Evolutionary conservation across 1,140 invertebrate species (phyloP).

Genomic region (Drosophila lini): DNA sequence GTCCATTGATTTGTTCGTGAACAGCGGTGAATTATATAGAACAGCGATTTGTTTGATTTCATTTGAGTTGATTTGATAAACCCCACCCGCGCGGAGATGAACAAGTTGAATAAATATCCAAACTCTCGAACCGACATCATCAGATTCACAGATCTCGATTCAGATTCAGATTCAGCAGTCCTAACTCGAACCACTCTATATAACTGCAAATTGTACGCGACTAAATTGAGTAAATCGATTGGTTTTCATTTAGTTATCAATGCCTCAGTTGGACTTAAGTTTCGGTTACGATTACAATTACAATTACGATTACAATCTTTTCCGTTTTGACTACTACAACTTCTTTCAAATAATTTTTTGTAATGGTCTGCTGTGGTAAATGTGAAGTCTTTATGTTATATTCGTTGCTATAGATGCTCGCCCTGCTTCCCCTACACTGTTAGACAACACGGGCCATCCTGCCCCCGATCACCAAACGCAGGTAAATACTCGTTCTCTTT

Average conservation of each 20-base stretch:
- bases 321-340: conserved; percentile 74
- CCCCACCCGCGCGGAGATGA: conserved; percentile 30
- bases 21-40: conserved; percentile 62
- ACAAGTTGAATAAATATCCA: conserved; percentile 19
- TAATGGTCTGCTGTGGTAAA: conserved; percentile 85
- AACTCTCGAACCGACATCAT: conserved; percentile 35
- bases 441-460: conserved; percentile 85
- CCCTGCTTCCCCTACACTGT: conserved; percentile 85
- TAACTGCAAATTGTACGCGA: conserved; percentile 52
- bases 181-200: conserved; percentile 18
- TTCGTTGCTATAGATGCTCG: conserved; percentile 86
- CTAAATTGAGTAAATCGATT: conserved; percentile 56
- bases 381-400: conserved; percentile 86
- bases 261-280: conserved; percentile 26
- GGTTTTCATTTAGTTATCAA: conserved; percentile 34
- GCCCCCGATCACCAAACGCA: conserved; percentile 85
- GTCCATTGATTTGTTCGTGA: conserved; percentile 48
- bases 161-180: conserved; percentile 55
- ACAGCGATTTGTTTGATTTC: conserved; percentile 27
- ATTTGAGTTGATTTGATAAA: conserved; percentile 21
- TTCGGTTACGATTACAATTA: conserved; percentile 28
- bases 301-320: conserved; percentile 35
- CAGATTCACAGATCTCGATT: conserved; percentile 30
- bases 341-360: conserved; percentile 84
- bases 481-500: conserved; percentile 85